Conservation (phyloP, 2,113 vertebrate species). For the Phoenicopterus ruber region DNA sequence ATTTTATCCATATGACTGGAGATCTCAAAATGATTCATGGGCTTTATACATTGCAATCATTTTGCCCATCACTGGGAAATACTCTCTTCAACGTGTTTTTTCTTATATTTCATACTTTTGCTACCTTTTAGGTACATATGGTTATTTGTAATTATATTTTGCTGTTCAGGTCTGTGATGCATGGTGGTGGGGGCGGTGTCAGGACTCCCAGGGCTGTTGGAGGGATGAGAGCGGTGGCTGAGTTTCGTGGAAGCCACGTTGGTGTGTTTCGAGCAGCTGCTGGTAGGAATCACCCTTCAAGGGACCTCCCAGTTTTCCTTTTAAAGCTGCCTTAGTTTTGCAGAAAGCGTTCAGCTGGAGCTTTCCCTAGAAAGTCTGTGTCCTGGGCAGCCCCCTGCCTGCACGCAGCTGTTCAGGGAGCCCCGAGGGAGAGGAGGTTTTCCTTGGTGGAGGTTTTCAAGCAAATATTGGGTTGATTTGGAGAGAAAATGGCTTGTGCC, state of each 20-base stretch:
- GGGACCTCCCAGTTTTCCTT: not conserved
- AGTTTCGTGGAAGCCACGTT: rapidly evolving
- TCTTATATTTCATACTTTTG: not conserved
- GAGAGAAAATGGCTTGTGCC: not conserved
- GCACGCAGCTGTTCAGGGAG: not conserved
- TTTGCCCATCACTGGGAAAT: not conserved
- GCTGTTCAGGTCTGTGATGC: not conserved
- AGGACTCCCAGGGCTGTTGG: not conserved
- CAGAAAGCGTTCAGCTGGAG: not conserved
- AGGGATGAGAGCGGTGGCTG: not conserved
- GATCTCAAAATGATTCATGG: not conserved
- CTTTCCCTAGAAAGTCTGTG: not conserved
- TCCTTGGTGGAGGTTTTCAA: not conserved
- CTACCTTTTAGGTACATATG: not conserved
- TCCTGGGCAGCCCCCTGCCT: not conserved
- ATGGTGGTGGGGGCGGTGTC: too few species aligned
- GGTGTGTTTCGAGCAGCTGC: not conserved
- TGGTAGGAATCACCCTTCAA: not conserved
- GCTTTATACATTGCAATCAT: not conserved
- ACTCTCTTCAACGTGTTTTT: not conserved
- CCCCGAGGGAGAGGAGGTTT: not conserved
- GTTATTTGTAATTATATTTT: not conserved
- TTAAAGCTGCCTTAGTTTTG: not conserved
- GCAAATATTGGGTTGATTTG: not conserved
- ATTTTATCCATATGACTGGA: not conserved